phyloP scores from a whole-genome alignment of 2,797 vertebrate species.

The Menidia menidia region DNA sequence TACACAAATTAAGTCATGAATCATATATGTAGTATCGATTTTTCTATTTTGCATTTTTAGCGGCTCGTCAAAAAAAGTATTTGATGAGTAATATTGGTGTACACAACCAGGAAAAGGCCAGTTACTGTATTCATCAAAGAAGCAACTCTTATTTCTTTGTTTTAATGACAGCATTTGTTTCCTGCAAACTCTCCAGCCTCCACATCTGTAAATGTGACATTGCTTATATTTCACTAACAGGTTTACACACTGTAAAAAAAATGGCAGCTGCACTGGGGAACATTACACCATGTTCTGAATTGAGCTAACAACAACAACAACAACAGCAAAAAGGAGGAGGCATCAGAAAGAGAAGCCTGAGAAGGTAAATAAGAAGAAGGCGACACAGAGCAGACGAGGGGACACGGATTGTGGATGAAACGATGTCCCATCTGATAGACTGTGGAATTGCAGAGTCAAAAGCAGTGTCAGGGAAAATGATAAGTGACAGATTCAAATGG shows the following conservation, averaged over 20 bases:
- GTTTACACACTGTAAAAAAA: not conserved
- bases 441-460: conserved; percentile 31
- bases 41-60: no score
- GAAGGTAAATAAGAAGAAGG: not conserved
- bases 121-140: no score
- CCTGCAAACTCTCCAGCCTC: not conserved
- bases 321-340: not conserved
- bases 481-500: conserved; percentile 69
- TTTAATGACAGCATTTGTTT: not conserved
- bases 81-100: no score
- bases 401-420: not conserved
- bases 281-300: not conserved
- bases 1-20: no score
- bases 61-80: no score
- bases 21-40: no score
- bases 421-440: conserved; percentile 23
- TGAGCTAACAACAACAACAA: not conserved
- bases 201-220: not conserved
- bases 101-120: no score
- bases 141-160: not conserved
- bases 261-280: no score
- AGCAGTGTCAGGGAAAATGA: conserved; percentile 56
- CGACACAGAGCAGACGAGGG: not conserved
- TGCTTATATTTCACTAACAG: not conserved
- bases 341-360: not conserved